These are phyloP conservation scores for Steatornis caripensis DNA, from an alignment of 2,113 vertebrate species.

Conservation along the genomic window DNA sequence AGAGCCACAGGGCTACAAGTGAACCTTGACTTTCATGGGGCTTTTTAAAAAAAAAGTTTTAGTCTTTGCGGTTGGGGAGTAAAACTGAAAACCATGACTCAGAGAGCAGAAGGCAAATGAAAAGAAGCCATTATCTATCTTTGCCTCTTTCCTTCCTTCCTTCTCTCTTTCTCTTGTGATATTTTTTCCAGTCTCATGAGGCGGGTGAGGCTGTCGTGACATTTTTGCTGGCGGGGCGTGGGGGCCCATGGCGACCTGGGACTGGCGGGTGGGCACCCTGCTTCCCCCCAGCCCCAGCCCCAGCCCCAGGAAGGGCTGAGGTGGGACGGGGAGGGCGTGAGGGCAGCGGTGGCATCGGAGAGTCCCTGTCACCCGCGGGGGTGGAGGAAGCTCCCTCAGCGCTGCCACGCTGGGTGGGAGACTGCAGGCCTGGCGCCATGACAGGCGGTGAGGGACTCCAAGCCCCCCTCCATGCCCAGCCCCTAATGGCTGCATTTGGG, in stretches of 20 bases:
- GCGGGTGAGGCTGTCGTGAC: not conserved
- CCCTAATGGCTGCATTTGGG: not conserved
- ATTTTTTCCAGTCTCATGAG: not conserved
- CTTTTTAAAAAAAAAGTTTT: not conserved
- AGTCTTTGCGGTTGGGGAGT: not conserved
- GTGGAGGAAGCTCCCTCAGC: not conserved
- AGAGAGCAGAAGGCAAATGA: not conserved
- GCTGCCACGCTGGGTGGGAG: not conserved
- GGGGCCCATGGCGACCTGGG: not conserved
- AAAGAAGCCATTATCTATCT: not conserved
- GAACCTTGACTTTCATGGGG: not conserved
- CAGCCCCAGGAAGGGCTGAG: not conserved
- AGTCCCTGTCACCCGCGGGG: fast-evolving
- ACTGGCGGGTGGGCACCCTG: not conserved
- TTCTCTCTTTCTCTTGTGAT: not conserved
- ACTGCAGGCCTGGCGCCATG: not conserved
- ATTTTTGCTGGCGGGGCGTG: not conserved
- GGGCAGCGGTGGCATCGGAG: fast-evolving
- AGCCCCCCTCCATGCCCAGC: not conserved
- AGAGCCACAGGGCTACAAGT: not conserved
- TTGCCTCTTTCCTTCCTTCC: not conserved
- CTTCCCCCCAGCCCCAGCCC: not conserved
- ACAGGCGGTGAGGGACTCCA: fast-evolving
- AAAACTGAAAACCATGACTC: conserved; percentile 32
- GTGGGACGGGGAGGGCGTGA: fast-evolving